Percentiles rank a stretch among this genome's conserved stretches.
Conservation (phyloP, 2,113 vertebrate species). For the Macquaria ambigua region DNA sequence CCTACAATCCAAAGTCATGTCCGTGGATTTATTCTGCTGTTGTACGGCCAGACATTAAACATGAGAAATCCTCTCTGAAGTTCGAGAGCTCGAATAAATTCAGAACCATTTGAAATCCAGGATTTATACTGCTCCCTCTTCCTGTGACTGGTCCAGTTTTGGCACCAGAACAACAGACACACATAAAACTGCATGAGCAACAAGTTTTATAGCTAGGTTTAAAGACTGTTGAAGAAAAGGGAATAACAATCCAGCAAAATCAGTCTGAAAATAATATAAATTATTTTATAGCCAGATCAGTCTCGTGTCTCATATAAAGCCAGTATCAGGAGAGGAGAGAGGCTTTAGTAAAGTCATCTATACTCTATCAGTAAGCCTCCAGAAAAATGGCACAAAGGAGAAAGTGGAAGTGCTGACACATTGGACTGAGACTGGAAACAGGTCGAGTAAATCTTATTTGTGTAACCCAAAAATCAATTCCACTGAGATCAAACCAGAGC, state of each 20-base stretch:
- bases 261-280: not conserved
- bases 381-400: not conserved
- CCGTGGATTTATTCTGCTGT: conserved; percentile 32
- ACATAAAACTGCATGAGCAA: conserved; percentile 6
- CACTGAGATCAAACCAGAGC: not conserved
- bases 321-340: too few species aligned
- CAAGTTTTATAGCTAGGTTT: not conserved
- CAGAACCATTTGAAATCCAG: conserved; percentile 18
- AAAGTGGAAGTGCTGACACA: not conserved
- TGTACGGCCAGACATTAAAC: conserved; percentile 18
- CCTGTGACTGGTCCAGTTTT: conserved; percentile 7
- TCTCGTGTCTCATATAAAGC: not conserved
- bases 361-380: too few species aligned
- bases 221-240: not conserved
- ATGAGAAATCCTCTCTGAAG: not conserved
- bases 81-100: conserved; percentile 22
- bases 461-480: not conserved
- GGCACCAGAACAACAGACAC: not conserved
- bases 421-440: not conserved
- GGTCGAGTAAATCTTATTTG: not conserved
- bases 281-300: not conserved
- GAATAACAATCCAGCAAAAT: not conserved
- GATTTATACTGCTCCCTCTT: conserved; percentile 17
- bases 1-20: not conserved
- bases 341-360: not conserved